Percentiles rank a stretch among this genome's conserved stretches.
phyloP scores from a whole-genome alignment of 2,113 vertebrate species.

The Merops nubicus region DNA sequence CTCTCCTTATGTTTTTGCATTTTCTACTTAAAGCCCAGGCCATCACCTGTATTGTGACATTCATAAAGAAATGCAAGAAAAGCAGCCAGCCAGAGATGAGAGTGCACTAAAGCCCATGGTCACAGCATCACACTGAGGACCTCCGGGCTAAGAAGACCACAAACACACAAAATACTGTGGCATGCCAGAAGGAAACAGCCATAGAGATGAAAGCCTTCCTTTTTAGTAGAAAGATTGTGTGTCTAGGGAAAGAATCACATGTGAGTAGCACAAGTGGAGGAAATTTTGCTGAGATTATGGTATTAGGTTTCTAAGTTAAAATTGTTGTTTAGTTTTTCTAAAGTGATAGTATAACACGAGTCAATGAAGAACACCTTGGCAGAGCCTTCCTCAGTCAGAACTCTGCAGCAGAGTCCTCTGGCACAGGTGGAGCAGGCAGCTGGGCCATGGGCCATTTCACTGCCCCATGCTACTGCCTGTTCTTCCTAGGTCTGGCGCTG shows the following conservation, averaged over 20 bases:
- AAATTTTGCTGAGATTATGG: background rate
- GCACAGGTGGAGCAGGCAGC: background rate
- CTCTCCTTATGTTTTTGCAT: background rate
- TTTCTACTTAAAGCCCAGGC: background rate
- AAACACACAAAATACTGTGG: background rate
- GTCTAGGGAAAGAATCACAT: background rate
- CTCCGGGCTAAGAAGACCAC: background rate
- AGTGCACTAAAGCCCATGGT: accelerated
- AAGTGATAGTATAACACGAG: background rate
- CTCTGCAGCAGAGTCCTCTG: background rate
- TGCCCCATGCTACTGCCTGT: accelerated
- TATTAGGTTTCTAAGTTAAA: background rate
- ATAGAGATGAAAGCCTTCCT: background rate
- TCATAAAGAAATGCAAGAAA: background rate
- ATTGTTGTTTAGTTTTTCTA: background rate
- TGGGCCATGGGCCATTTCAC: background rate
- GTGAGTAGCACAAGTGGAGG: accelerated
- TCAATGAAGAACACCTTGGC: background rate
- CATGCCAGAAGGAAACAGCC: background rate
- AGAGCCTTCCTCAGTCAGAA: background rate
- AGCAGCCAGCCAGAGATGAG: background rate
- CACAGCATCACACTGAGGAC: background rate
- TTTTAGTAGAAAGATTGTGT: accelerated
- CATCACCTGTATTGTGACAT: background rate
- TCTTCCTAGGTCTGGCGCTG: background rate